Conservation (phyloP, 2,113 vertebrate genomes). For the Ia io region DNA sequence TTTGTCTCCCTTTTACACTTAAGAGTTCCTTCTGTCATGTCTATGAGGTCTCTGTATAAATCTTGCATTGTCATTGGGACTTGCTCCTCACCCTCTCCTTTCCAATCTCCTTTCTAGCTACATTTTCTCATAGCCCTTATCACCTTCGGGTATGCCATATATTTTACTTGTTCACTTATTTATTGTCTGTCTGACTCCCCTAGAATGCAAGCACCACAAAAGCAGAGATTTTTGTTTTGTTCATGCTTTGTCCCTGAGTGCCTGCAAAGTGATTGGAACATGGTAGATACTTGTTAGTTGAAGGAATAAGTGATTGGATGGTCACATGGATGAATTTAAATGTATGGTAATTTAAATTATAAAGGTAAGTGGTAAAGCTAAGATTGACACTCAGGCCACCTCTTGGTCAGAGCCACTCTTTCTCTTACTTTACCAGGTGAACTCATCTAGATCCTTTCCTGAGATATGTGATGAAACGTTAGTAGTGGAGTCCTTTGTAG, state of each 20-base stretch:
- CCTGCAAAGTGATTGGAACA: not conserved
- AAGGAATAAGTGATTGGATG: not conserved
- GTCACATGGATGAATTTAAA: not conserved
- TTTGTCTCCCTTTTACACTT: not conserved
- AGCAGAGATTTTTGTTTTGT: not conserved
- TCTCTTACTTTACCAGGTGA: not conserved
- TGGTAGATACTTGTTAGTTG: not conserved
- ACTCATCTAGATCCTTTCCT: not conserved
- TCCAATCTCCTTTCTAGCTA: not conserved
- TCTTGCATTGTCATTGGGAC: not conserved
- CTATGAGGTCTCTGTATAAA: not conserved
- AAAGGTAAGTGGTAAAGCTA: not conserved
- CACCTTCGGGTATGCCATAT: not conserved
- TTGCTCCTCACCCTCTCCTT: not conserved
- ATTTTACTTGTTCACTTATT: not conserved
- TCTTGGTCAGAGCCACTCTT: slow-evolving; percentile 8
- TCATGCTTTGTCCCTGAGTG: not conserved
- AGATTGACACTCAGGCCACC: not conserved
- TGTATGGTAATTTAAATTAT: slow-evolving; percentile 5
- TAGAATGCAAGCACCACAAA: not conserved
- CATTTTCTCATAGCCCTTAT: not conserved
- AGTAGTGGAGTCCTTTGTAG: not conserved
- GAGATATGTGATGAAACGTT: not conserved
- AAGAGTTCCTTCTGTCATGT: not conserved
- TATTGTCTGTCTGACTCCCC: not conserved